Evolutionary conservation across 2,888 invertebrate genomes (phyloP).

Genomic region (Dione juno): DNA sequence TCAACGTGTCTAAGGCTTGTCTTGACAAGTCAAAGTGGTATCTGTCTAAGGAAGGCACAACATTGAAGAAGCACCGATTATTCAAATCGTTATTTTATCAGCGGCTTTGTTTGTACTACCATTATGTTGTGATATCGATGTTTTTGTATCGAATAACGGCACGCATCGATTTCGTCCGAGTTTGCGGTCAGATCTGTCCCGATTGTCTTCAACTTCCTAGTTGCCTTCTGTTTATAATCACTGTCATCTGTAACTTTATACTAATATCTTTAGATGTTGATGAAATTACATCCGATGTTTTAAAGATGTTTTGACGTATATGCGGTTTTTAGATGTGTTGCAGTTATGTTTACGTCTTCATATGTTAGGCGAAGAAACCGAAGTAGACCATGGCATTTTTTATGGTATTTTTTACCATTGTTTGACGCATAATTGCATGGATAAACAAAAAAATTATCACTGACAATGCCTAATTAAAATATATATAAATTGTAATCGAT

Average conservation of each 20-base stretch:
- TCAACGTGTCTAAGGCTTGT: not conserved
- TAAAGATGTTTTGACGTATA: conserved; percentile 15
- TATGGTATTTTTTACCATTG: too few species aligned
- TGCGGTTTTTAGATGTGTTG: not conserved
- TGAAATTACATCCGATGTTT: conserved; percentile 26
- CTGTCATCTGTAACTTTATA: conserved; percentile 11
- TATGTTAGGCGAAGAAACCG: not conserved
- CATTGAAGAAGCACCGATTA: not conserved
- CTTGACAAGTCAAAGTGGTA: not conserved
- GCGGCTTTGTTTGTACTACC: conserved; percentile 70
- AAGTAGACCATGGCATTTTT: not conserved
- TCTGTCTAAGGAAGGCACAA: not conserved
- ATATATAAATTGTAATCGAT: conserved; percentile 28
- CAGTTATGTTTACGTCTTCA: not conserved
- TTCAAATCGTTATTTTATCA: conserved; percentile 52
- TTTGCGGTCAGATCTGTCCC: conserved; percentile 42
- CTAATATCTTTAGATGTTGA: conserved; percentile 17
- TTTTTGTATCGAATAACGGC: conserved; percentile 67
- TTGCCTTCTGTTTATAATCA: conserved; percentile 38
- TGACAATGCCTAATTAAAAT: not conserved
- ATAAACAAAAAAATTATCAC: too few species aligned
- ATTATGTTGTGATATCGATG: conserved; percentile 62
- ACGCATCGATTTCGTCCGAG: conserved; percentile 47
- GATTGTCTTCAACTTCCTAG: conserved; percentile 39
- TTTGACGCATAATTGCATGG: too few species aligned